Base-by-base conservation (phyloP, 2,888 invertebrate species). In the Scaptomyza cyrtandrae region DNA sequence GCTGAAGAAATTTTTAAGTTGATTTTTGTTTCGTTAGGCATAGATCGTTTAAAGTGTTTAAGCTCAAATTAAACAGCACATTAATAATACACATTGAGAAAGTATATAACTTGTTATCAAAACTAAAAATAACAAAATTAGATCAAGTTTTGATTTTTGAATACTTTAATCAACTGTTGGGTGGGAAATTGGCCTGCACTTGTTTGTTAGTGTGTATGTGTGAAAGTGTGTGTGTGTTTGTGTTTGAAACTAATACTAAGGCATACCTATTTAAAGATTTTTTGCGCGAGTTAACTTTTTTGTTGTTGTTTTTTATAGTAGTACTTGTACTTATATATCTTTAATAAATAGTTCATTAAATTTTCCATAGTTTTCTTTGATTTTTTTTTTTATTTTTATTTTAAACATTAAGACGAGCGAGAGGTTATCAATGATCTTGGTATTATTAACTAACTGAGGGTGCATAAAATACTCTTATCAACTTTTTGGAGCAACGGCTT, bases 241-340 rank as follows among this genome's bases (percentile, higher is more conserved):
- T 14, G n/a, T 16, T 39, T 3, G 39, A 1, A 41, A 16, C 59
- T 67, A 71, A 72, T 46, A 69, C 69, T 78, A 75, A 75, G 86
- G 86, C 89, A 89, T 89, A 89, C 89, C 89, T 86, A 89, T 79
- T 81, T 69, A 89, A 89, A 84, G 89, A 88, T 89, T 89, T 89
- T 89, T 85, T 82, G 82, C 78, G 85, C 77, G 75, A 76, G 64
- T 68, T 71, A 39, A 39, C 14, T 16, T 41, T 41, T 72, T 84
- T 84, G 45, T 72, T 71, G 75, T 67, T 33, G 33, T 33, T 54
- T 27, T 59, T 43, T 62, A 59, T 66, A 35, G 67, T 56, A 24
- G 24, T 24, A 24, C 24, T 1, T 24, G 24, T 24, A 56, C 37
- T 37, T 61, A 58, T 49, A 39, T 49, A 39, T 16, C 16, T 49